These are phyloP conservation scores for Drosophila limbata DNA, from an alignment of 2,888 invertebrate genomes.

Conservation along the genomic window DNA sequence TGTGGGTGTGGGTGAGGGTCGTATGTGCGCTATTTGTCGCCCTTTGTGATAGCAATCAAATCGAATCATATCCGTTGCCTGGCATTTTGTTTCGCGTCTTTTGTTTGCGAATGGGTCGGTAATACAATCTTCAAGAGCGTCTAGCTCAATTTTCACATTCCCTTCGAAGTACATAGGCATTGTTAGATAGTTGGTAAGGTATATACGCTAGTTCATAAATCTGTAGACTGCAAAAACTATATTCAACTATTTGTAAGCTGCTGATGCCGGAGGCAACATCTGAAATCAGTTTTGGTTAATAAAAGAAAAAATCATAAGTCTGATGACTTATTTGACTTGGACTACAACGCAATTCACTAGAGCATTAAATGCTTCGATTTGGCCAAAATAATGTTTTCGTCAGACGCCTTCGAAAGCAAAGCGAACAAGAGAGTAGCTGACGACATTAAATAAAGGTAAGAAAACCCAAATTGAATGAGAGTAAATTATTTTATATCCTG, in stretches of 20 bases:
- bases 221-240: neutral
- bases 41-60: constrained; percentile 76
- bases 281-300: constrained; percentile 1
- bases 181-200: neutral
- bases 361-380: constrained; percentile 20
- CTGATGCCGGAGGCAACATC: neutral
- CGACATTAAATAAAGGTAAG: constrained; percentile 40
- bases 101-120: constrained; percentile 21
- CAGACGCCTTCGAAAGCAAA: constrained; percentile 6
- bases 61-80: constrained; percentile 72
- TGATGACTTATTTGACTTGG: neutral
- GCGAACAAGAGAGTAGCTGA: constrained; percentile 20
- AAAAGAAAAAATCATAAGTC: neutral
- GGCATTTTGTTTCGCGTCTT: constrained; percentile 26
- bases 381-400: constrained; percentile 31
- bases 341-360: neutral
- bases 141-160: constrained; percentile 22
- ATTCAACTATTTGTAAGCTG: neutral
- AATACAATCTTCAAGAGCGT: constrained; percentile 55
- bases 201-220: neutral
- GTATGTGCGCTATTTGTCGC: constrained; percentile 63
- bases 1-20: constrained; percentile 4
- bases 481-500: constrained; percentile 49
- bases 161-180: constrained; percentile 3
- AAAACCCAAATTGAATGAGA: constrained; percentile 51